These are phyloP conservation scores for Pseudopipra pipra DNA, from an alignment of 2,113 vertebrate species.

Conservation along the genomic window DNA sequence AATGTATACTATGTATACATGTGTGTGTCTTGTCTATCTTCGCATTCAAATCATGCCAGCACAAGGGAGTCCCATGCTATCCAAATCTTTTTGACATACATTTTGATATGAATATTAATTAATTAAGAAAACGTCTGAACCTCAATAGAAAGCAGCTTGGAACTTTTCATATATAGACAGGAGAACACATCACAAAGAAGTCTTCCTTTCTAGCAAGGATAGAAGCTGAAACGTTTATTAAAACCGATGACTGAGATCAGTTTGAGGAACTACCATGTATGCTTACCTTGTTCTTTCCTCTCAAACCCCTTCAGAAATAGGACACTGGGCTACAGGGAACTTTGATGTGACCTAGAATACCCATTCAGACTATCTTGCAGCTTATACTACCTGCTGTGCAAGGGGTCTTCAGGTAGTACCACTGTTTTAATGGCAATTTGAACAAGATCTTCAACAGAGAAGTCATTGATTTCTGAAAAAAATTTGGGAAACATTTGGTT, in stretches of 20 bases:
- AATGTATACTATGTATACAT: too few relatives aligned
- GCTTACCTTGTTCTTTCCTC: not conserved
- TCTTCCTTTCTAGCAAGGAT: not conserved
- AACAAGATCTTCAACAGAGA: not conserved
- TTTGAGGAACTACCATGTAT: not conserved
- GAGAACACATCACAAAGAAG: not conserved
- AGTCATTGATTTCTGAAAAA: not conserved
- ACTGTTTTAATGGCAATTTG: not conserved
- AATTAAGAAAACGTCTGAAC: not conserved
- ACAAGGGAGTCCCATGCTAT: not conserved
- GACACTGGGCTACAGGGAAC: not conserved
- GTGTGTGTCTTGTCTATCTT: not conserved
- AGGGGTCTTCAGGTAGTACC: not conserved
- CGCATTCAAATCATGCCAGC: not conserved
- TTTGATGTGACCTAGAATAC: not conserved
- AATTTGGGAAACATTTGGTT: not conserved
- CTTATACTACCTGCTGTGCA: not conserved
- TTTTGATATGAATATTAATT: not conserved
- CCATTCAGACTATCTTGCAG: not conserved
- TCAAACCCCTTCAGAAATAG: not conserved
- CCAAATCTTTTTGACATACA: not conserved
- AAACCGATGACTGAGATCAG: not conserved
- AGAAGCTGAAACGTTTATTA: not conserved
- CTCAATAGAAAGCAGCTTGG: not conserved
- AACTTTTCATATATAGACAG: not conserved